A percentile compares a stretch with the other conserved stretches of the same genome.
phyloP scores from a whole-genome alignment of 2,888 invertebrate genomes.

The Drosophila austrosaltans region DNA sequence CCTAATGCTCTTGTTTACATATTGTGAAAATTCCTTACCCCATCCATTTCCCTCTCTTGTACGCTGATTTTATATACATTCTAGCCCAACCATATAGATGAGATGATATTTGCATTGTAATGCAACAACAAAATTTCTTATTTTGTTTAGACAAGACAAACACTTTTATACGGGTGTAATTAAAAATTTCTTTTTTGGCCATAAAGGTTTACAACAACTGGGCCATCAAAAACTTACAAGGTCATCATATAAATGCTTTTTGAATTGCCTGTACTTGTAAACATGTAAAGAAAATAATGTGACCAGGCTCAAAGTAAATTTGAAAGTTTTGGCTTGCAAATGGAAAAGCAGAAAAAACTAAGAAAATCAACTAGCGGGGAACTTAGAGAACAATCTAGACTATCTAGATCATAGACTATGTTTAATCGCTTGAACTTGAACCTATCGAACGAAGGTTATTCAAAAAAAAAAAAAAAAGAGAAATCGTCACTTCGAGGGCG shows the following conservation, averaged over 20 bases:
- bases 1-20: conserved; percentile 42
- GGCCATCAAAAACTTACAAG: conserved; percentile 33
- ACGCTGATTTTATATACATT: conserved; percentile 34
- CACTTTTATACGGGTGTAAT: conserved; percentile 57
- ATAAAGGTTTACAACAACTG: conserved; percentile 52
- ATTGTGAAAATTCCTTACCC: conserved; percentile 18
- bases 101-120: conserved; percentile 60
- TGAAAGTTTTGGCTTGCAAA: background rate
- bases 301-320: background rate
- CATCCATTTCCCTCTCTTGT: background rate
- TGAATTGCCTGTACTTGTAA: conserved; percentile 9
- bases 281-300: background rate
- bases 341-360: background rate
- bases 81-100: conserved; percentile 55
- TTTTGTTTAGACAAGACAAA: conserved; percentile 56
- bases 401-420: background rate
- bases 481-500: conserved; percentile 5
- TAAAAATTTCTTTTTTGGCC: conserved; percentile 33
- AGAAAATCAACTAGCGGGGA: too few species aligned
- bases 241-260: background rate
- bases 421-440: conserved; percentile 1
- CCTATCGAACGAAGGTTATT: background rate
- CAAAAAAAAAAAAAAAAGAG: background rate
- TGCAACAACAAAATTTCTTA: conserved; percentile 36
- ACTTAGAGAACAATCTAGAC: background rate